Percentiles rank a stretch among this genome's conserved stretches.
These are phyloP conservation scores for Narcine bancroftii DNA, from an alignment of 2,113 vertebrate genomes.

Conservation along the genomic window DNA sequence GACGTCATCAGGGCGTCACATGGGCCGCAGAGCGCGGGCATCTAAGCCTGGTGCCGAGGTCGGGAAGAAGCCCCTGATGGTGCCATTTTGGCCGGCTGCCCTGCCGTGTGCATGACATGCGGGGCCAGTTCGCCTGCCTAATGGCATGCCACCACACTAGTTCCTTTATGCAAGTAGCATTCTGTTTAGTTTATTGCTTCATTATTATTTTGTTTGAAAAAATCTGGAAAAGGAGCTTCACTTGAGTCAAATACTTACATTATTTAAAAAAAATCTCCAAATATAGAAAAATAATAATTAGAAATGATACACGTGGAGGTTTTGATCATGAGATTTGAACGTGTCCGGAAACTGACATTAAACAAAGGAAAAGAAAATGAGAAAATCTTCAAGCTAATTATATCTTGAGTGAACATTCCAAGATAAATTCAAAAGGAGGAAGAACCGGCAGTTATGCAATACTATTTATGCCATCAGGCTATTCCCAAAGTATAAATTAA, in stretches of 20 bases:
- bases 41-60: no score
- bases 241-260: not conserved
- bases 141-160: no score
- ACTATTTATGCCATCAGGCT: not conserved
- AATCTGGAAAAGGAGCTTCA: not conserved
- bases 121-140: no score
- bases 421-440: not conserved
- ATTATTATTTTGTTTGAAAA: not conserved
- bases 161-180: not conserved
- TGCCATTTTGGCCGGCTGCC: no score
- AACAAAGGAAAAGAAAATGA: not conserved
- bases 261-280: not conserved
- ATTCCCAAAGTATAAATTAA: not conserved
- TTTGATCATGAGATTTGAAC: not conserved
- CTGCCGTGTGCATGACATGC: no score
- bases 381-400: not conserved
- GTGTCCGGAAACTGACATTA: not conserved
- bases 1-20: no score
- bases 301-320: not conserved
- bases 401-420: not conserved
- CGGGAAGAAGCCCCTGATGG: no score
- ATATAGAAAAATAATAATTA: not conserved
- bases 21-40: no score
- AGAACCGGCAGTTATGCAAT: not conserved
- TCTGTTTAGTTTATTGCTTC: not conserved